Conservation (phyloP, 2,888 invertebrate species). For the Synanthedon vespiformis region DNA sequence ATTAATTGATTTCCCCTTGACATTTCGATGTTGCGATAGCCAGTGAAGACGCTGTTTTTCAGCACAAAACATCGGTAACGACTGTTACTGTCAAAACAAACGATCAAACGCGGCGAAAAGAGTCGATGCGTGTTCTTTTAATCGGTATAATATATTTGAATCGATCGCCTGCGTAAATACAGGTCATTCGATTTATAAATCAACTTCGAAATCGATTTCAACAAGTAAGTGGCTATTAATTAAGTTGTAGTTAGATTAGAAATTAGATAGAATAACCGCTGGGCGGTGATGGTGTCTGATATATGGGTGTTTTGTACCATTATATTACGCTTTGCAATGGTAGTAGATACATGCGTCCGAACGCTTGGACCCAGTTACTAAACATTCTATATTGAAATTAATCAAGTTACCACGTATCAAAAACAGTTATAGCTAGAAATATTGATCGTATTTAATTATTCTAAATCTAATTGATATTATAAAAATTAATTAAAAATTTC, state of each 20-base stretch:
- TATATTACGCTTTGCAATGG: conserved; percentile 13
- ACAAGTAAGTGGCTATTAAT: conserved; percentile 70
- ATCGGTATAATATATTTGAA: conserved; percentile 43
- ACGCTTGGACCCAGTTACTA: neutral
- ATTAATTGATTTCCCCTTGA: conserved; percentile 1
- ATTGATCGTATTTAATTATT: no score
- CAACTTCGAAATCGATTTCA: conserved; percentile 67
- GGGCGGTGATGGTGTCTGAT: conserved; percentile 50
- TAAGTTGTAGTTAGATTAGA: conserved; percentile 68
- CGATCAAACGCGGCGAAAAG: conserved; percentile 18
- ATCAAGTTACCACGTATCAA: no score
- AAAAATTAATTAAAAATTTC: no score
- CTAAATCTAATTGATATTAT: no score
- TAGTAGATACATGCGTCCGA: conserved; percentile 2
- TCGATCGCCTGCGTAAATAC: conserved; percentile 51
- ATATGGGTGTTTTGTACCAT: conserved; percentile 25
- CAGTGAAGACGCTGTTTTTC: neutral
- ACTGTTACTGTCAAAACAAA: neutral
- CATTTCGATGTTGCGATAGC: neutral
- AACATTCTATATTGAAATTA: no score
- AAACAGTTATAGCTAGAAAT: no score
- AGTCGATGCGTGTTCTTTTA: conserved; percentile 28
- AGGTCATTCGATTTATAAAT: conserved; percentile 65
- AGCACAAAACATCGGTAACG: neutral
- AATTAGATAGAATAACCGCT: conserved; percentile 57